phyloP scores from a whole-genome alignment of 2,888 invertebrate genomes.

The Cephonodes hylas region DNA sequence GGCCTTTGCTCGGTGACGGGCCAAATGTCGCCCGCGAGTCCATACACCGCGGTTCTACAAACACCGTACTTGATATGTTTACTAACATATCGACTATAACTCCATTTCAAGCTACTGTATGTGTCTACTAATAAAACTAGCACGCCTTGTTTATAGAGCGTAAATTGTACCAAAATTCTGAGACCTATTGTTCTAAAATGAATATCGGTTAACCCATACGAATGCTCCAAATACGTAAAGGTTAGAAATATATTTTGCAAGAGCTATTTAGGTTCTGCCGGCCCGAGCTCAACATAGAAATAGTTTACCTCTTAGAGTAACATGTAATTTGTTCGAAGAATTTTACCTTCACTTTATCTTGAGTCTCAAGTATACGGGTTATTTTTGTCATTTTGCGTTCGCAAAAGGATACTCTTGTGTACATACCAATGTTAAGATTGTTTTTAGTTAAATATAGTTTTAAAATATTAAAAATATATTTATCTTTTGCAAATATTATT shows the following conservation, averaged over 20 bases:
- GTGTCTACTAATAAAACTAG: neutral
- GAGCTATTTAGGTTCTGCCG: conserved; percentile 37
- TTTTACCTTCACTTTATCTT: neutral
- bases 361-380: neutral
- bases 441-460: no score
- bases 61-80: no score
- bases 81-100: neutral
- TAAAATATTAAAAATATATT: no score
- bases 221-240: conserved; percentile 11
- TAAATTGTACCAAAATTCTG: no score
- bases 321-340: conserved; percentile 21
- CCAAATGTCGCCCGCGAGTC: conserved; percentile 41
- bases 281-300: conserved; percentile 23
- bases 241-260: conserved; percentile 35
- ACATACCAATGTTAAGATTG: neutral
- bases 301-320: conserved; percentile 35
- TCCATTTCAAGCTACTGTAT: neutral
- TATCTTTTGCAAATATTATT: no score
- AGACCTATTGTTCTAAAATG: neutral
- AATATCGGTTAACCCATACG: neutral
- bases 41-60: conserved; percentile 27
- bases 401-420: neutral
- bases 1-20: conserved; percentile 71
- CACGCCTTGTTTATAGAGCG: no score
- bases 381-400: neutral